Evolutionary conservation across 2,797 vertebrate species (phyloP).

Genomic region (Cossypha niveicapilla): DNA sequence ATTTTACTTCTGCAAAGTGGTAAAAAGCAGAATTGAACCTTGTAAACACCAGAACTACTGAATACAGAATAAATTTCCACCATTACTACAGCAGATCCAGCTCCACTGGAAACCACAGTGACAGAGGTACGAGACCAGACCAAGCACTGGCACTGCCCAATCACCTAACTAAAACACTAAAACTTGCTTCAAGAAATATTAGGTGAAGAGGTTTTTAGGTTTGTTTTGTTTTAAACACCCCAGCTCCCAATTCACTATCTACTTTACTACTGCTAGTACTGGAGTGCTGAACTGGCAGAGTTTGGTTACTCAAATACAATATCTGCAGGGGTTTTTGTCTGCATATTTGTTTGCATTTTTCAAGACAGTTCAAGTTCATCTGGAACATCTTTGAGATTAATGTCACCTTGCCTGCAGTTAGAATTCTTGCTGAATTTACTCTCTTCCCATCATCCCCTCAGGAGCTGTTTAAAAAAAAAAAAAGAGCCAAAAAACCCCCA

Average conservation of each 20-base stretch:
- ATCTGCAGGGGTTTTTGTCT: background rate
- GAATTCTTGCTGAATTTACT: background rate
- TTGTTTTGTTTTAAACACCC: background rate
- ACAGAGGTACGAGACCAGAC: background rate
- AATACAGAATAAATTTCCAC: background rate
- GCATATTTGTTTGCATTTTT: background rate
- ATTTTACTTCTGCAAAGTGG: background rate
- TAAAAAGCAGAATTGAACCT: background rate
- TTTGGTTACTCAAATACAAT: background rate
- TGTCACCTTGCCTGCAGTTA: background rate
- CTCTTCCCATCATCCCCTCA: background rate
- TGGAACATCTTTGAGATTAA: background rate
- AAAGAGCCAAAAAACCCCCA: fast-evolving
- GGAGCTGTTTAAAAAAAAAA: background rate
- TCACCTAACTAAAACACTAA: background rate
- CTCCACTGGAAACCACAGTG: background rate
- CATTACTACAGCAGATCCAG: background rate
- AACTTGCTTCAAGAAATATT: background rate
- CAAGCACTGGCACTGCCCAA: background rate
- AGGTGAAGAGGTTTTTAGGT: background rate
- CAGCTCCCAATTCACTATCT: background rate
- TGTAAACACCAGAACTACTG: background rate
- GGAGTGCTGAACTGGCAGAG: background rate
- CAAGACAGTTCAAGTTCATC: conserved; percentile 17
- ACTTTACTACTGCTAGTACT: background rate